Evolutionary conservation across 2,888 invertebrate species (phyloP), one percentile per base, ranked within the genome.

Genomic region (Antheraea yamamai): DNA sequence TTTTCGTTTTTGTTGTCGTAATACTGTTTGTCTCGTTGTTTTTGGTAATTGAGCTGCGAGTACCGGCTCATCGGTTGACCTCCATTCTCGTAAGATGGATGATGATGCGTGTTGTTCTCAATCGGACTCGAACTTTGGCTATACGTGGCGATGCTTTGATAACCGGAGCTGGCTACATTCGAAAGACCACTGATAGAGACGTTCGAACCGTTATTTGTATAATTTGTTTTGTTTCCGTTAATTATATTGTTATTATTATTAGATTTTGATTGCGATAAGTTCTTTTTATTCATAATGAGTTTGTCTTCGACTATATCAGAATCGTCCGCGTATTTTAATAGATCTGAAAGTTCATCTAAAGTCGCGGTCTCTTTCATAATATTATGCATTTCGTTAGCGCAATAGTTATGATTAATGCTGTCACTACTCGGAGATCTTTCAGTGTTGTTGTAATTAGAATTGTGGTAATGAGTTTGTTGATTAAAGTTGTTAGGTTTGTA

Each of bases 101-200:
- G 94, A 76, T 89, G 92, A 75, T 93, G 94, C 6, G 89, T 89
- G 72, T 95, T 95, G 76, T 96, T 95, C 87, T 98, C 98, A 35
- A 97, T 96, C 66, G 98, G 98, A 88, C 97, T 98, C 83, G 97
- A 97, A 81, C 97, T 98, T 90, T 98, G 98, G 88, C 98, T 98
- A 91, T 97, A 97, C 2, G 97, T 97, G 61, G 97, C 97, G 85
- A 98, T 97, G 84, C 98, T 98, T 92, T 98, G 98, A 91, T 98
- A 98, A 10, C 98, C 98, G 0, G 98, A 98, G 83, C 97, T 97
- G 58, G 97, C 98, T 14, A 97, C 96, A 78, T 97, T 97, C 35
- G 97, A 97, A 73, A 97, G 88, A 80, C 98, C 98, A 77, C 97
- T 97, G 79, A 97, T 97, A 1, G 97, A 97, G 73, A 97, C 96